Percentiles rank a stretch among this genome's conserved stretches.
Evolutionary conservation across 2,113 vertebrate genomes (phyloP).

Genomic region (Euleptes europaea): DNA sequence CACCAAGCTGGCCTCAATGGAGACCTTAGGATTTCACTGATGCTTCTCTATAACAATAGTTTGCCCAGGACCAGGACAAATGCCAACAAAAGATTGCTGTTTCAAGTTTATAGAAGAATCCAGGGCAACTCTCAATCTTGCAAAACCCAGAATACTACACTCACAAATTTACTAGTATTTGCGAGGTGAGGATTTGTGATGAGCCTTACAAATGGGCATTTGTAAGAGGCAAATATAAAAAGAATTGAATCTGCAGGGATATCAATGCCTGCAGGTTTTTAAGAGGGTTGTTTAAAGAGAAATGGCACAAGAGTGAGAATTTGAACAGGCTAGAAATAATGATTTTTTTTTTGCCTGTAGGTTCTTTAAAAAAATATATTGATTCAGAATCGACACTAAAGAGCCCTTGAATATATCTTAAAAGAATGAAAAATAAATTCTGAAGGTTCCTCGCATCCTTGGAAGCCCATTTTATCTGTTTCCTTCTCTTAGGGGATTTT

Average conservation of each 20-base stretch:
- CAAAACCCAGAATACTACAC: neutral
- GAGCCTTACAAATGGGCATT: neutral
- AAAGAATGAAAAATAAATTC: neutral
- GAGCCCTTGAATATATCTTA: neutral
- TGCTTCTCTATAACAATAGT: neutral
- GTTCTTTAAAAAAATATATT: neutral
- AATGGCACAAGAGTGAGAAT: neutral
- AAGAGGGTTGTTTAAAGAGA: neutral
- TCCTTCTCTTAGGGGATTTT: neutral
- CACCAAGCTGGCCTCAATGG: too few species aligned
- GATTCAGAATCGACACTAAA: neutral
- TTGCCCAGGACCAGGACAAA: neutral
- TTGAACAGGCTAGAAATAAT: neutral
- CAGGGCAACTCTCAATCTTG: neutral
- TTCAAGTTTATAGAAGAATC: neutral
- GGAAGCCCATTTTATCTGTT: neutral
- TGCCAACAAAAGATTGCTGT: neutral
- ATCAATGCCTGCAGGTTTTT: neutral
- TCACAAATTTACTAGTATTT: neutral
- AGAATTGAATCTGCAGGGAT: neutral
- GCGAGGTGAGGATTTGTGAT: neutral
- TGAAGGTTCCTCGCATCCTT: neutral
- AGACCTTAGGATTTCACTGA: too few species aligned
- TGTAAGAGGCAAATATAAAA: neutral
- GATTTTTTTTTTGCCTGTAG: neutral